Evolutionary conservation across 2,888 invertebrate genomes (phyloP), one percentile per base, ranked within the genome.

Genomic region (Bunonema sp.): DNA sequence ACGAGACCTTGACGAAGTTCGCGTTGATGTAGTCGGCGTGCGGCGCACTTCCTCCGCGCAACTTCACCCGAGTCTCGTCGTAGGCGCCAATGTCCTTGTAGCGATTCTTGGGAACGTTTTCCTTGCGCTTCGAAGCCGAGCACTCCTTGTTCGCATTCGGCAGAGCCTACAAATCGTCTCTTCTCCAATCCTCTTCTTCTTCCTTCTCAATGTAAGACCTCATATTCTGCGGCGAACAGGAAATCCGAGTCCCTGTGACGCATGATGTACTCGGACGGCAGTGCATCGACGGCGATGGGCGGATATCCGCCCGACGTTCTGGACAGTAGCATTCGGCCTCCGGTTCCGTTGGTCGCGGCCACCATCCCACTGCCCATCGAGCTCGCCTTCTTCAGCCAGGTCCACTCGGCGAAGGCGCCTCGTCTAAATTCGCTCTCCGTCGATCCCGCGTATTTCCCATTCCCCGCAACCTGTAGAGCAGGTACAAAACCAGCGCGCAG

Each of bases 41-140:
- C 32, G 54, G 26, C 7, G 12, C 5, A 26, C 12, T 8, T 26
- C 12, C 26, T 8, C 5, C 5, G 12, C 12, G 26, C 41, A 74
- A 52, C 33, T 57, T 61, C 3, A 75, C 73, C 34, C 75, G 54
- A 1, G 72, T 69, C 39, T 70, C 69, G 48, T 75, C 75, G 45
- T 66, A 69, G 38, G 74, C 73, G 16, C 71, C 55, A 2, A 75
- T 73, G 57, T 75, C 75, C 29, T 72, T 71, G 59, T 75, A 75
- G 22, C 74, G 44, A 39, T 57, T 57, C 39, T 57, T 66, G 20
- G 41, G 40, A 10, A 42, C 41, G 34, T 67, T 67, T 34, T 65
- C 64, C 28, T 52, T 54, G 26, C 49, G 34, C 16, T 51, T 54
- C 40, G 61, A 63, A 12, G 64, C 57, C 7, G 51, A 44, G 10